Evolutionary conservation across 37 sponge, comb jelly and placozoan species (phyloP).

Genomic region (Theonella swinhoei): DNA sequence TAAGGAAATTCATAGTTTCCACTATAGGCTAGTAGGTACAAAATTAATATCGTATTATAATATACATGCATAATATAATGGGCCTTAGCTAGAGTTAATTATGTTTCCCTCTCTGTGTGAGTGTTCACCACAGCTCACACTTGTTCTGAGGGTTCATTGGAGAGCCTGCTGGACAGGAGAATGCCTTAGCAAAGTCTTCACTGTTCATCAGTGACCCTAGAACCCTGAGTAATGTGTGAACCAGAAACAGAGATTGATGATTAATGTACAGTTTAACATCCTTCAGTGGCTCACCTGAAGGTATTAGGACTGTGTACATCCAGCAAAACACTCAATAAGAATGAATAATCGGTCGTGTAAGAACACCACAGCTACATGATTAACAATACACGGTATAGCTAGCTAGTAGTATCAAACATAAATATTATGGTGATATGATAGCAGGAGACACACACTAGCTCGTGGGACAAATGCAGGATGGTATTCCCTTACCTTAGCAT

Average conservation of each 20-base stretch:
- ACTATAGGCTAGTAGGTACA: no score
- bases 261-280: no score
- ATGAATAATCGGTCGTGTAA: slow-evolving; percentile 10
- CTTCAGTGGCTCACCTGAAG: slow-evolving; percentile 2
- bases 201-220: slow-evolving; percentile 35
- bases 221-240: slow-evolving; percentile 5
- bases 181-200: slow-evolving; percentile 43
- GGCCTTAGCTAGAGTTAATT: no score
- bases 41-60: no score
- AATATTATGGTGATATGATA: no score
- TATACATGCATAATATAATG: no score
- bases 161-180: slow-evolving; percentile 23
- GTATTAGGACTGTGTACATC: slow-evolving; percentile 45
- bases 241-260: not conserved
- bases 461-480: no score
- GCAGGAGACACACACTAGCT: no score
- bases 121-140: slow-evolving; percentile 47
- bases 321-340: not conserved
- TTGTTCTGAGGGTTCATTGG: slow-evolving; percentile 29
- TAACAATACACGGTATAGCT: not conserved
- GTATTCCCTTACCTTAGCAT: no score
- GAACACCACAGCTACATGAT: slow-evolving; percentile 43
- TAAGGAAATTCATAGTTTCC: no score
- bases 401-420: not conserved
- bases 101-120: no score